Base-by-base conservation (phyloP, 1,140 invertebrate species). In the Euborellia annulipes region DNA sequence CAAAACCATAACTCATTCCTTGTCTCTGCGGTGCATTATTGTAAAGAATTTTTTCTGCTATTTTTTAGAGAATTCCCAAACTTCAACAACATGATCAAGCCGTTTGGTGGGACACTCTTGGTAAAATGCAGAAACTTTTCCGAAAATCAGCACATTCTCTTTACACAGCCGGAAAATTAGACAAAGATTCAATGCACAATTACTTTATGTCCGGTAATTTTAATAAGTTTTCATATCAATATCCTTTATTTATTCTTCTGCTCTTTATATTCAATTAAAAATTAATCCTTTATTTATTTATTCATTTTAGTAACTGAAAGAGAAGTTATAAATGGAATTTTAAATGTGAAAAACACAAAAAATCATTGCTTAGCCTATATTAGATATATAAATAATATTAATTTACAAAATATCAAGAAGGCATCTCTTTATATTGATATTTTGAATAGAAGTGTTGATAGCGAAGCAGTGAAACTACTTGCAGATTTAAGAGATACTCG, bases 121-220 rank as follows among this genome's bases (percentile, higher is more conserved):
- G 75, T 14, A 93, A 92, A 60, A 90, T 98, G 77, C 92, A 96
- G 64, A 91, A 92, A 59, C 66, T 96, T 2, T 78, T 97, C 39
- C 65, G 93, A 30, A 97, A 95, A 68, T 86, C 90, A 0, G 81
- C 91, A 0, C 75, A 79, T 19, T 86, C 86, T 2, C 67, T 95
- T 11, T 87, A 76, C 54, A 82, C 85, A 40, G 69, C 73, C 50
- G 87, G 83, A 2, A 88, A 85, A 64, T 84, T 98, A 57, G 82
- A 84, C 55, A 80, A 89, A 54, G 91, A 96, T 39, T 82, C 82
- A 13, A 93, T 92, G 77, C 93, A 98, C 55, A 96, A 96, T 64
- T 98, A 96, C 64, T 95, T 94, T 57, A 97, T 97, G 93, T 96
- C 93, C 46, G 91, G 90, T 95, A 70, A 64, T n/a, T n/a, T n/a